A percentile compares a stretch with the other conserved stretches of the same genome.
These are phyloP conservation scores for Australoheros facetus DNA, from an alignment of 2,797 vertebrate species.

Conservation along the genomic window DNA sequence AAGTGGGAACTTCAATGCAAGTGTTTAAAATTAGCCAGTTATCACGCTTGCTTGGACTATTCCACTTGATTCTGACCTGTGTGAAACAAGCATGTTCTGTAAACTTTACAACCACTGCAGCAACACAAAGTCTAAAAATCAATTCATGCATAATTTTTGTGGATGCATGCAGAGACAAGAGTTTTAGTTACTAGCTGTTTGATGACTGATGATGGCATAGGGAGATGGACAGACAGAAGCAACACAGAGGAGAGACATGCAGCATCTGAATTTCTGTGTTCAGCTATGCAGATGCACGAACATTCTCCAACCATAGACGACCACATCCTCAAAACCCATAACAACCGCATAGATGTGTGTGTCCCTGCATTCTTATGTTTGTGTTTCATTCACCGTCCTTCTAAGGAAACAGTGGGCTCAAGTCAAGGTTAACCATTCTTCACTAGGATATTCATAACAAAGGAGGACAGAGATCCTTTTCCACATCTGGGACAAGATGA, in stretches of 20 bases:
- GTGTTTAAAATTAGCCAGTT: constrained; percentile 34
- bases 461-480: not conserved
- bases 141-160: not conserved
- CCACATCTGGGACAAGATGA: constrained; percentile 2
- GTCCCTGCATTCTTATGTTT: constrained; percentile 7
- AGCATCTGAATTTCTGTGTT: constrained; percentile 54
- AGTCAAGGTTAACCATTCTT: constrained; percentile 9
- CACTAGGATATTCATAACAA: not conserved
- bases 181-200: constrained; percentile 11
- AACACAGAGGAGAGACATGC: constrained; percentile 4
- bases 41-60: constrained; percentile 34
- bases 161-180: not conserved
- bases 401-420: constrained; percentile 9
- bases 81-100: constrained; percentile 10
- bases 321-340: constrained; percentile 46
- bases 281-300: constrained; percentile 40
- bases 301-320: constrained; percentile 27
- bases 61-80: constrained; percentile 15
- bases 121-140: not conserved
- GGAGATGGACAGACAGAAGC: not conserved
- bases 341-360: not conserved
- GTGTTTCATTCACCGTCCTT: constrained; percentile 12
- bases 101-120: constrained; percentile 21
- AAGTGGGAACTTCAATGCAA: constrained; percentile 19
- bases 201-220: not conserved